Conservation (phyloP, 2,888 invertebrate species). For the Platycheirus albimanus region DNA sequence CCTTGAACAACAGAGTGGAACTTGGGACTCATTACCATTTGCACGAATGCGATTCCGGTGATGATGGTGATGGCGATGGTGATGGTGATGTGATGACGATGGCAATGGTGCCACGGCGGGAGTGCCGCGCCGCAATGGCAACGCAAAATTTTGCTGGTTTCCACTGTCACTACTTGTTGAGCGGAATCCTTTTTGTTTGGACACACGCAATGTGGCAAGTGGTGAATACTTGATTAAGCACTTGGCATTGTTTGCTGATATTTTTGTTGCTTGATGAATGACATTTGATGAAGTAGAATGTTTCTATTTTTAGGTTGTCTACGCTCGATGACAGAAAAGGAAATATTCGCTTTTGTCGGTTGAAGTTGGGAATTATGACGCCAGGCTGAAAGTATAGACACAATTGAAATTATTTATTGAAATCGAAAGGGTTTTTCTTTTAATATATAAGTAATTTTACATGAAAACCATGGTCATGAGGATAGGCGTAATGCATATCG, state of each 20-base stretch:
- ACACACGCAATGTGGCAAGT: slow-evolving; percentile 31
- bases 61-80: slow-evolving; percentile 15
- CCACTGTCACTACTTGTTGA: slow-evolving; percentile 67
- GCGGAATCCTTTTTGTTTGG: slow-evolving; percentile 49
- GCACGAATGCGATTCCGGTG: slow-evolving; percentile 28
- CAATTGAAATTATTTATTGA: slow-evolving; percentile 10
- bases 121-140: neutral
- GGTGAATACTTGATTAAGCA: slow-evolving; percentile 56
- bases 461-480: slow-evolving; percentile 12
- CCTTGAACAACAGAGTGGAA: slow-evolving; percentile 11
- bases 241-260: slow-evolving; percentile 30
- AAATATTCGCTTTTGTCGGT: slow-evolving; percentile 27
- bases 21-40: slow-evolving; percentile 64
- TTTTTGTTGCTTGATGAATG: slow-evolving; percentile 25
- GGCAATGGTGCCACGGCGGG: slow-evolving; percentile 7
- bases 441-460: slow-evolving; percentile 7
- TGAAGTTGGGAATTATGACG: slow-evolving; percentile 44
- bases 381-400: slow-evolving; percentile 36
- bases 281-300: slow-evolving; percentile 30
- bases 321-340: slow-evolving; percentile 7
- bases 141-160: slow-evolving; percentile 25
- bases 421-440: slow-evolving; percentile 1
- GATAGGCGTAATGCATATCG: neutral
- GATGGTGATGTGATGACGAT: slow-evolving; percentile 1
- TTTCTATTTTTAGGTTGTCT: slow-evolving; percentile 28